Percentiles rank a stretch among this genome's conserved stretches.
Conservation (phyloP, 2,888 invertebrate genomes). For the Furcula furcula region DNA sequence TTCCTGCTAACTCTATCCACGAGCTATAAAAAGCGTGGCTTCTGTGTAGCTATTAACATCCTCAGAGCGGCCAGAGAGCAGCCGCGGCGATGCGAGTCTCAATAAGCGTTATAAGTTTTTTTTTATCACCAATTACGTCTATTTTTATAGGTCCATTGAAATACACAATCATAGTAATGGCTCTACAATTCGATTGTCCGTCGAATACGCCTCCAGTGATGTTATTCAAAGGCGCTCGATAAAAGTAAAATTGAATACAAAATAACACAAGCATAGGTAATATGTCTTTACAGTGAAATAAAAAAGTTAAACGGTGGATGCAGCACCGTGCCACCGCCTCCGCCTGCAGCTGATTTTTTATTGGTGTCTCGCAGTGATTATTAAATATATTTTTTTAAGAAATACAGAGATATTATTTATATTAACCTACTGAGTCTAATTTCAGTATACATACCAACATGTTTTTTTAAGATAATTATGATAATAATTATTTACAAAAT, state of each 20-base stretch:
- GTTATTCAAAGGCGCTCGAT: conserved; percentile 45
- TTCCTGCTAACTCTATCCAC: conserved; percentile 20
- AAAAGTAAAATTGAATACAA: conserved; percentile 45
- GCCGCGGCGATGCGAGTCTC: conserved; percentile 37
- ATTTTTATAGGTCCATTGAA: conserved; percentile 65
- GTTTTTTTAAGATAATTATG: too few relatives aligned
- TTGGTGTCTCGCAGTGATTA: conserved; percentile 14
- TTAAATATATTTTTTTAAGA: too few relatives aligned
- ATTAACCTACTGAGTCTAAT: too few relatives aligned
- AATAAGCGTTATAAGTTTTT: conserved; percentile 60
- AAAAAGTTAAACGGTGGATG: conserved; percentile 22
- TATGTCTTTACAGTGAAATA: conserved; percentile 26
- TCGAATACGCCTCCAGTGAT: conserved; percentile 45
- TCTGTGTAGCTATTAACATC: conserved; percentile 50
- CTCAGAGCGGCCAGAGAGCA: conserved; percentile 27
- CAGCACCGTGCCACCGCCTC: conserved; percentile 1
- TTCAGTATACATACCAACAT: too few relatives aligned
- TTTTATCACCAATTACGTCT: conserved; percentile 65
- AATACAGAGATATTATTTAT: too few relatives aligned
- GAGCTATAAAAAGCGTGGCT: conserved; percentile 38
- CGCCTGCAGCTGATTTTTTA: conserved; percentile 19
- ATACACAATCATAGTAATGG: conserved; percentile 60
- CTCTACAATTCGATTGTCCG: conserved; percentile 58
- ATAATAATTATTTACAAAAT: too few relatives aligned
- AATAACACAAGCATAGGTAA: conserved; percentile 31